A percentile compares a stretch with the other conserved stretches of the same genome.
Conservation (phyloP, 1,140 invertebrate genomes). For the Papilio glaucus region DNA sequence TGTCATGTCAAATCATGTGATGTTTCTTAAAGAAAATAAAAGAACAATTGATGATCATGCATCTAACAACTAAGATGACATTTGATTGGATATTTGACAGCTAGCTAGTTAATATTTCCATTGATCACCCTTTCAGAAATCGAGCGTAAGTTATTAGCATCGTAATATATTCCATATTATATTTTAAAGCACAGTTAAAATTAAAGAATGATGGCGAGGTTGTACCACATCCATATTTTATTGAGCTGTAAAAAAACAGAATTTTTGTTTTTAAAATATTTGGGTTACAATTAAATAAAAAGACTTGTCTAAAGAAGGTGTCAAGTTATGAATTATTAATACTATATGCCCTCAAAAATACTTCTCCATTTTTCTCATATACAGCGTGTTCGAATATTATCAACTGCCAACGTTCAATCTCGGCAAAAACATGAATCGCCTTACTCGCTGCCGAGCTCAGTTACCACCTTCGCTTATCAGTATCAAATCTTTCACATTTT, state of each 20-base stretch:
- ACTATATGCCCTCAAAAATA: not conserved
- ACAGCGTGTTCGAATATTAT: conserved; percentile 24
- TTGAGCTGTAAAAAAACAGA: not conserved
- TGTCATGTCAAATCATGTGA: no score
- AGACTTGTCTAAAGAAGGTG: conserved; percentile 1
- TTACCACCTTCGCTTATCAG: conserved; percentile 46
- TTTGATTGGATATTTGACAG: no score
- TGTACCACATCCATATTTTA: not conserved
- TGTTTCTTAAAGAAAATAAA: no score
- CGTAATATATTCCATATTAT: not conserved
- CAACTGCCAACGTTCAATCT: conserved; percentile 28
- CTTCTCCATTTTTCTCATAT: conserved; percentile 17
- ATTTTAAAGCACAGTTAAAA: not conserved
- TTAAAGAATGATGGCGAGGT: not conserved
- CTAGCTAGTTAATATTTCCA: no score
- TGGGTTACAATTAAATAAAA: not conserved
- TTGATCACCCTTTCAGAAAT: no score
- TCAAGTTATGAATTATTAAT: conserved; percentile 26
- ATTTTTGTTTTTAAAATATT: not conserved
- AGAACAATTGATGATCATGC: no score
- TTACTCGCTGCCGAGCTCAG: conserved; percentile 39
- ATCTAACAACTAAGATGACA: no score
- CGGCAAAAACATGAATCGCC: conserved; percentile 51
- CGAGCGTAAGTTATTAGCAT: no score
- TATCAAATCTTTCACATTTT: conserved; percentile 57